These are phyloP conservation scores for Cancer borealis DNA, from an alignment of 2,888 invertebrate genomes.

Conservation along the genomic window DNA sequence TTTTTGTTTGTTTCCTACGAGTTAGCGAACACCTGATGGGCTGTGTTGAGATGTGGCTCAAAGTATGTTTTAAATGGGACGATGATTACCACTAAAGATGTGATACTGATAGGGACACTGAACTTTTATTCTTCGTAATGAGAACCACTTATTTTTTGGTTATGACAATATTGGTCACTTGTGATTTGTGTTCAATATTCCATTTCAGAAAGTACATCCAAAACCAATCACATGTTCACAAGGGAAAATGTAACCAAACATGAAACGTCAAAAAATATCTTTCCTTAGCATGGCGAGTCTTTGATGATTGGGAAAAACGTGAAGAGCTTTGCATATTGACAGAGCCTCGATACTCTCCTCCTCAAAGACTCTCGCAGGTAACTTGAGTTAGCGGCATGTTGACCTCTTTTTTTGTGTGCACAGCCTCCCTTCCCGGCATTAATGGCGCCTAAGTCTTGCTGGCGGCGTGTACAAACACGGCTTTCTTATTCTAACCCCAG, in stretches of 20 bases:
- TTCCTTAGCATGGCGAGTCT: neutral
- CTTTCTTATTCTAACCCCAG: neutral
- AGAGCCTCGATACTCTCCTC: conserved; percentile 2
- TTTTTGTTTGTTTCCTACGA: neutral
- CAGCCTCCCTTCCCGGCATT: neutral
- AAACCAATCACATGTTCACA: neutral
- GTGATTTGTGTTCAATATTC: neutral
- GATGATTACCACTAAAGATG: neutral
- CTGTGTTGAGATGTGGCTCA: neutral
- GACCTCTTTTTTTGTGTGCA: conserved; percentile 13
- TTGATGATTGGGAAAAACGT: conserved; percentile 15
- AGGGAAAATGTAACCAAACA: neutral
- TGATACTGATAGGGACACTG: neutral
- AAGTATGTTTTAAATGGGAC: neutral
- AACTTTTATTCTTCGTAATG: neutral
- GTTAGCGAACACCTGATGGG: neutral
- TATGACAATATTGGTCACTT: neutral
- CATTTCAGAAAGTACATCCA: neutral
- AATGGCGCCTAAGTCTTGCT: neutral
- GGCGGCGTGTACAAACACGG: neutral
- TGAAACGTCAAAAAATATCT: neutral
- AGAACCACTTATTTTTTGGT: neutral
- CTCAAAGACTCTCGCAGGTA: conserved; percentile 14
- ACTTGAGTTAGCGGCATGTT: conserved; percentile 24
- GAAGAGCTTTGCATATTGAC: conserved; percentile 31